Evolutionary conservation across 2,797 vertebrate genomes (phyloP).

Genomic region (Anguilla pacifica): DNA sequence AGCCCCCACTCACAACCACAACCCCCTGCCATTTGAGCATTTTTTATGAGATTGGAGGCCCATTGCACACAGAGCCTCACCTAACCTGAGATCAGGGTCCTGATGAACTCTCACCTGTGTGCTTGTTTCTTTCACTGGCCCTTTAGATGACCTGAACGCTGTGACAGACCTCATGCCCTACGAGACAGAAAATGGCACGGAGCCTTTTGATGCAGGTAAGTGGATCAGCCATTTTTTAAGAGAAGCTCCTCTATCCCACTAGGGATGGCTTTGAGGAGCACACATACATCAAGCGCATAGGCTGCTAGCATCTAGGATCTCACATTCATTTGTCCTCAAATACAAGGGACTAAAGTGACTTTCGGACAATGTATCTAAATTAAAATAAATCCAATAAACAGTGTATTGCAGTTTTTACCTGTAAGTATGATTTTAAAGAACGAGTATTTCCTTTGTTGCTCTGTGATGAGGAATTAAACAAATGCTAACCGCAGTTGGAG

Average conservation of each 20-base stretch:
- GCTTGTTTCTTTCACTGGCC: slow-evolving; percentile 15
- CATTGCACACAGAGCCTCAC: neutral
- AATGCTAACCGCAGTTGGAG: too few species aligned
- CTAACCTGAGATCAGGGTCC: neutral
- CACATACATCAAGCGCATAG: too few species aligned
- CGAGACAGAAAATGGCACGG: slow-evolving; percentile 65
- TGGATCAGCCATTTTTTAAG: slow-evolving; percentile 12
- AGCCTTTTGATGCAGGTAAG: slow-evolving; percentile 77
- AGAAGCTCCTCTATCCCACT: neutral
- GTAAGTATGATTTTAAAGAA: too few species aligned
- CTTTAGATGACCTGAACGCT: slow-evolving; percentile 56
- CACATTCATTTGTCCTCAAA: too few species aligned
- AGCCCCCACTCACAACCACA: neutral
- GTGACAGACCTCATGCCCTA: slow-evolving; percentile 57
- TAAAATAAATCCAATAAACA: too few species aligned
- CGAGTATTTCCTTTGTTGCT: too few species aligned
- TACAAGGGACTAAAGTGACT: too few species aligned
- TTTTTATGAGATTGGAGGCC: neutral
- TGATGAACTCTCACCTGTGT: neutral
- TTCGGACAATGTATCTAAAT: too few species aligned
- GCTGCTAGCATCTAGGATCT: too few species aligned
- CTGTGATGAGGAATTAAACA: too few species aligned
- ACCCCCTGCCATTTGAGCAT: neutral
- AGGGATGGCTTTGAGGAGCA: too few species aligned
- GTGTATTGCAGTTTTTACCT: too few species aligned